A percentile compares a stretch with the other conserved stretches of the same genome.
phyloP scores from a whole-genome alignment of 2,888 invertebrate genomes.

The Apantesis nais region DNA sequence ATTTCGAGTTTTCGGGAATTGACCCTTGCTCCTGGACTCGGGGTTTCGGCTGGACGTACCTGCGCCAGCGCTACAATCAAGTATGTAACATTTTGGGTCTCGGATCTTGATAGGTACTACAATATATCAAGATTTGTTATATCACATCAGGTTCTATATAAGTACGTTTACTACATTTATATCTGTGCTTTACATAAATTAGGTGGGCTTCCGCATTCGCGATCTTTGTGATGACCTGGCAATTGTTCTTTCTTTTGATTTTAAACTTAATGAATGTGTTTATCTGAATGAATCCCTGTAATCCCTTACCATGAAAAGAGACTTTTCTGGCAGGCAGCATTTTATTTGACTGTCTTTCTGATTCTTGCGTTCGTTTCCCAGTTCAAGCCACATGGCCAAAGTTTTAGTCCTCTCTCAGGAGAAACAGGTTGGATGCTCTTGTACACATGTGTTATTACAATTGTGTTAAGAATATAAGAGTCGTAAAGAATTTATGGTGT shows the following conservation, averaged over 20 bases:
- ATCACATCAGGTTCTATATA: background rate
- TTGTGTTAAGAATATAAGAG: conserved; percentile 29
- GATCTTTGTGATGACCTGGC: background rate
- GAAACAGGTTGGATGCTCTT: background rate
- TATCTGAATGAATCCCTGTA: too few species aligned
- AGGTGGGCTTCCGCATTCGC: background rate
- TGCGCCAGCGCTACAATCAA: conserved; percentile 20
- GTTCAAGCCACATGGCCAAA: background rate
- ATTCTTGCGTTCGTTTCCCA: background rate
- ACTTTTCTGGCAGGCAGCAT: background rate
- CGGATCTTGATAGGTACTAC: conserved; percentile 10
- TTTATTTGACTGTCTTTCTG: background rate
- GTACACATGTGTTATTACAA: conserved; percentile 8
- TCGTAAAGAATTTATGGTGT: conserved; percentile 35
- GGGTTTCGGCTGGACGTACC: conserved; percentile 22
- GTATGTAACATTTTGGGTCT: conserved; percentile 20
- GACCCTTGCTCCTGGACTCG: conserved; percentile 46
- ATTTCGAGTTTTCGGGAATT: conserved; percentile 49
- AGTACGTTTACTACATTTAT: background rate
- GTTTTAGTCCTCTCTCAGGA: background rate
- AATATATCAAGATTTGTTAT: conserved; percentile 6
- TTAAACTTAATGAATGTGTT: background rate
- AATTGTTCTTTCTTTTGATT: background rate
- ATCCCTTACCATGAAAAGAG: background rate
- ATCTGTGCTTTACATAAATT: background rate